phyloP scores from a whole-genome alignment of 2,797 vertebrate species.

The Aphelocoma californica region DNA sequence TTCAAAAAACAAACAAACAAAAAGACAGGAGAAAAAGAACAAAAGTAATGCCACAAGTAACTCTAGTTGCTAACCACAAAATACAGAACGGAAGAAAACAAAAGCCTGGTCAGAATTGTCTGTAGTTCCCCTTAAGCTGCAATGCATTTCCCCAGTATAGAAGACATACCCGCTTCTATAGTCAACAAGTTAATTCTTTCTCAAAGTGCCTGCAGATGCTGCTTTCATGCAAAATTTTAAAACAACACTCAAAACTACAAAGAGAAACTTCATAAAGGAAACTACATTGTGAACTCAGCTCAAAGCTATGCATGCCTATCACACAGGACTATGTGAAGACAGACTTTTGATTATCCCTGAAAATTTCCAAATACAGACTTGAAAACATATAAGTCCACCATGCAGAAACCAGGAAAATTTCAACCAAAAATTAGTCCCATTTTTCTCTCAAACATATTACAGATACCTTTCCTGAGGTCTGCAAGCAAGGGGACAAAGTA shows the following conservation, averaged over 20 bases:
- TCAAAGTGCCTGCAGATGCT: constrained; percentile 1
- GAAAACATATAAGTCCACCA: background rate
- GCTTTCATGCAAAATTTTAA: background rate
- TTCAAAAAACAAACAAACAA: background rate
- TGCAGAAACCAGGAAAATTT: background rate
- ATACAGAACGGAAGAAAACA: background rate
- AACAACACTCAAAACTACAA: background rate
- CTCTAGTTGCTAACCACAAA: background rate
- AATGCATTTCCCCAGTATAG: background rate
- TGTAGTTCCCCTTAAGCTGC: background rate
- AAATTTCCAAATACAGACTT: background rate
- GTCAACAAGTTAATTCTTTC: background rate
- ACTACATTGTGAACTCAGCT: background rate
- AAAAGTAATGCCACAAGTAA: background rate
- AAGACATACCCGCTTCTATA: background rate
- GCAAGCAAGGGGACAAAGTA: background rate
- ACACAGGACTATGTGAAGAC: background rate
- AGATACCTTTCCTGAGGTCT: background rate
- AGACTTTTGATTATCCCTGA: background rate
- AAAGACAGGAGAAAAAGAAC: background rate
- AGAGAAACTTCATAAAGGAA: background rate
- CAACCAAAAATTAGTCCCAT: background rate
- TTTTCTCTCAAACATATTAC: background rate
- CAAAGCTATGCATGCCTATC: background rate
- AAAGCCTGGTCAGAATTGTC: background rate